Conservation (phyloP, 2,113 vertebrate genomes). For the Upupa epops region DNA sequence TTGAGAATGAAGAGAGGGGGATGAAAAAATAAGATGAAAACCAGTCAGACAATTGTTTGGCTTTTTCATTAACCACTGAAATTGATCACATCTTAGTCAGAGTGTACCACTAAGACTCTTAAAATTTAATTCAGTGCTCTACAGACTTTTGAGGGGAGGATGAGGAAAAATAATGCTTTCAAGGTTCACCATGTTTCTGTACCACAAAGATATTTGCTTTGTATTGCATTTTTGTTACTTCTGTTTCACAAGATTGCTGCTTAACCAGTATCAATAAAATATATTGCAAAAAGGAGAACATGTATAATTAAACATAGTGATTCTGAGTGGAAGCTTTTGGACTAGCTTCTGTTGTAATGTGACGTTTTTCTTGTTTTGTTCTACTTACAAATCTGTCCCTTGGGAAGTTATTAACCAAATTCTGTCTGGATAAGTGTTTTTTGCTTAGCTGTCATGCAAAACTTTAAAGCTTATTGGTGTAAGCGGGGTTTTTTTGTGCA, state of each 20-base stretch:
- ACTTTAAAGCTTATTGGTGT: slow-evolving; percentile 37
- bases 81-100: slow-evolving; percentile 1
- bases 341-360: slow-evolving; percentile 74
- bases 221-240: slow-evolving; percentile 72
- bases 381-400: slow-evolving; percentile 49
- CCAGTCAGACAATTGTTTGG: slow-evolving; percentile 56
- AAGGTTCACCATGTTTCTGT: slow-evolving; percentile 66
- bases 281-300: slow-evolving; percentile 31
- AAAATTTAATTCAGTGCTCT: slow-evolving; percentile 54
- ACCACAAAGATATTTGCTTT: slow-evolving; percentile 61
- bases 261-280: slow-evolving; percentile 73
- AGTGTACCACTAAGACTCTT: slow-evolving; percentile 63
- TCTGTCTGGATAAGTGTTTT: slow-evolving; percentile 54
- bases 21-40: slow-evolving; percentile 58
- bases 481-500: slow-evolving; percentile 5
- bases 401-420: slow-evolving; percentile 1
- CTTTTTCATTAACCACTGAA: slow-evolving; percentile 64
- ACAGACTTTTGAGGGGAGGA: slow-evolving; percentile 64
- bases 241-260: slow-evolving; percentile 55
- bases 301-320: slow-evolving; percentile 34
- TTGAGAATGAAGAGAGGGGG: slow-evolving; percentile 67
- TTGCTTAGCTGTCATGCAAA: slow-evolving; percentile 70
- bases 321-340: slow-evolving; percentile 53
- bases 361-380: slow-evolving; percentile 65
- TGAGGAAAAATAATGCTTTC: slow-evolving; percentile 47